Percentiles rank a stretch among this genome's conserved stretches.
Evolutionary conservation across 2,797 vertebrate species (phyloP).

Genomic region (Gambelia wislizenii): DNA sequence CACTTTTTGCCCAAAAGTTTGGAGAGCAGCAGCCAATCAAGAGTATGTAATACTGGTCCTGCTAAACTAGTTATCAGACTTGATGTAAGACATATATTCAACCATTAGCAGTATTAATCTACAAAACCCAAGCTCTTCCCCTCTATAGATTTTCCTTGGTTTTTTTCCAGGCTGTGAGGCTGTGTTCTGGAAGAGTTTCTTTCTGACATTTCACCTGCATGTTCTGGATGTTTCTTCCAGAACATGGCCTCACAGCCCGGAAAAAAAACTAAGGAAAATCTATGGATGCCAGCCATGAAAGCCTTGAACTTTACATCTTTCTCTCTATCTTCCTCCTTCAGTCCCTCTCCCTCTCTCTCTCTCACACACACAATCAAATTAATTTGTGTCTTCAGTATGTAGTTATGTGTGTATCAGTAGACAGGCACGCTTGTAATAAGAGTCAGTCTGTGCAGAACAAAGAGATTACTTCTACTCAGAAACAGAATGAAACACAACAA

Average conservation of each 20-base stretch:
- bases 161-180: too few relatives aligned
- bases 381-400: neutral
- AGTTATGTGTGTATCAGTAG: neutral
- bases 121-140: neutral
- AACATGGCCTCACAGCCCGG: too few relatives aligned
- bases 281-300: too few relatives aligned
- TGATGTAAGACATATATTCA: neutral
- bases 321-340: neutral
- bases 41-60: neutral
- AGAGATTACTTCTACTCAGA: too few relatives aligned
- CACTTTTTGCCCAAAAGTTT: neutral
- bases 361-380: neutral
- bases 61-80: too few relatives aligned
- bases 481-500: neutral
- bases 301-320: too few relatives aligned
- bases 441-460: neutral
- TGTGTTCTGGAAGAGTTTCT: too few relatives aligned
- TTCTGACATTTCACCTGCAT: too few relatives aligned
- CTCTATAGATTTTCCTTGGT: too few relatives aligned
- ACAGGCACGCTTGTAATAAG: neutral
- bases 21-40: neutral
- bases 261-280: too few relatives aligned
- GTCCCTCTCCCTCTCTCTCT: neutral
- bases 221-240: too few relatives aligned
- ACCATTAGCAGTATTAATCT: neutral